These are phyloP conservation scores for Lamprotornis superbus DNA, from an alignment of 2,113 vertebrate species.

Conservation along the genomic window DNA sequence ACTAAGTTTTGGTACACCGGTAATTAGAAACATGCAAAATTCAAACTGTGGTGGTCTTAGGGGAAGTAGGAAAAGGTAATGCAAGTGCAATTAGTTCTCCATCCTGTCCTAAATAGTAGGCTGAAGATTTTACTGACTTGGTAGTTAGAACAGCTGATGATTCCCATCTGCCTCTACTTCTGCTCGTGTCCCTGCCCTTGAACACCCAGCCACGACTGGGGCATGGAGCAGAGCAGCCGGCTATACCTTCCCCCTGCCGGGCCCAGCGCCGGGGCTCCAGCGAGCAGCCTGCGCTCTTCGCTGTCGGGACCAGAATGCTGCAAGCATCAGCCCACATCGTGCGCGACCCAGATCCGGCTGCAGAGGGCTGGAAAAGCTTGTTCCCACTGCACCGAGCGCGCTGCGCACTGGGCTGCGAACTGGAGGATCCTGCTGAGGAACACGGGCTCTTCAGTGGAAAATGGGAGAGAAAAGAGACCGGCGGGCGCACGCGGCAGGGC, in stretches of 20 bases:
- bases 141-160: background rate
- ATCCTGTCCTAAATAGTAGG: background rate
- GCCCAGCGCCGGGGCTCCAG: background rate
- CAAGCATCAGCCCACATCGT: background rate
- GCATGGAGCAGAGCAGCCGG: background rate
- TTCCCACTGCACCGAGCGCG: background rate
- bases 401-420: background rate
- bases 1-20: background rate
- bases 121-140: background rate
- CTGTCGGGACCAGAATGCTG: background rate
- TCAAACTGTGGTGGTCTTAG: accelerated
- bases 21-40: background rate
- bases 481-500: background rate
- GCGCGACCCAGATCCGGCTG: background rate
- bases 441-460: background rate
- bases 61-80: background rate
- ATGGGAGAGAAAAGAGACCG: background rate
- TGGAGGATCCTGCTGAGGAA: background rate
- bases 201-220: background rate
- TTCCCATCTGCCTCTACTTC: background rate
- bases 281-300: background rate
- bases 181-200: background rate
- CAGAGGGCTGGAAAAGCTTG: background rate
- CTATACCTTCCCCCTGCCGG: background rate
- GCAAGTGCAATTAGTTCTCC: background rate